A percentile compares a stretch with the other conserved stretches of the same genome.
These are phyloP conservation scores for Drosophila sproati DNA, from an alignment of 1,140 invertebrate species.

Conservation along the genomic window DNA sequence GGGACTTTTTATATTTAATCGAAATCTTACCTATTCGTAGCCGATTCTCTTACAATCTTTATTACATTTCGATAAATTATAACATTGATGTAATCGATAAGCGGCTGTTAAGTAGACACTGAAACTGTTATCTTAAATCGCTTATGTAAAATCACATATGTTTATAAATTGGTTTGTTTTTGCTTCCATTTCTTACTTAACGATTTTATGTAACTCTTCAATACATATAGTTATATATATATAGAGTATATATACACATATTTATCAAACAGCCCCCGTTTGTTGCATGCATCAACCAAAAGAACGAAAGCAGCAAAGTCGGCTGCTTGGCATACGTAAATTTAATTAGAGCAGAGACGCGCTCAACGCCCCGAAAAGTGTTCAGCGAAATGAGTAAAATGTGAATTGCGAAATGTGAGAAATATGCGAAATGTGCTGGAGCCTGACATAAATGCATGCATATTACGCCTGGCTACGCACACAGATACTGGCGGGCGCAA, in stretches of 20 bases:
- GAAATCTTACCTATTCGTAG: background rate
- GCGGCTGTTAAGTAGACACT: too few relatives aligned
- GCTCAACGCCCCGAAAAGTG: slow-evolving; percentile 31
- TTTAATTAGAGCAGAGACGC: slow-evolving; percentile 53
- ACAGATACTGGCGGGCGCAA: background rate
- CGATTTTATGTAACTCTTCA: too few relatives aligned
- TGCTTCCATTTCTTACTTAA: too few relatives aligned
- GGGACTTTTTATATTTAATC: too few relatives aligned
- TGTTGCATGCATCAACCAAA: slow-evolving; percentile 44
- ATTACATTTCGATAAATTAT: background rate
- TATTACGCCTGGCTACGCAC: slow-evolving; percentile 33
- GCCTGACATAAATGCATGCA: slow-evolving; percentile 16
- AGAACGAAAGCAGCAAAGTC: slow-evolving; percentile 24
- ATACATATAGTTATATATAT: too few relatives aligned
- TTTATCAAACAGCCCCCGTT: slow-evolving; percentile 5
- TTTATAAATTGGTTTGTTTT: too few relatives aligned
- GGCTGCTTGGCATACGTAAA: slow-evolving; percentile 40
- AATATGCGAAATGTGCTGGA: slow-evolving; percentile 29
- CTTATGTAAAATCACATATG: background rate
- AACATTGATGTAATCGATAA: too few relatives aligned
- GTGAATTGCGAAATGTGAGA: slow-evolving; percentile 9
- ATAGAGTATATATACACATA: background rate
- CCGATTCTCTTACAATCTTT: background rate
- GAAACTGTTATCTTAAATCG: background rate
- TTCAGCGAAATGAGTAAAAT: slow-evolving; percentile 29